Conservation (phyloP, 2,113 vertebrate species). For the Pardalotus punctatus region DNA sequence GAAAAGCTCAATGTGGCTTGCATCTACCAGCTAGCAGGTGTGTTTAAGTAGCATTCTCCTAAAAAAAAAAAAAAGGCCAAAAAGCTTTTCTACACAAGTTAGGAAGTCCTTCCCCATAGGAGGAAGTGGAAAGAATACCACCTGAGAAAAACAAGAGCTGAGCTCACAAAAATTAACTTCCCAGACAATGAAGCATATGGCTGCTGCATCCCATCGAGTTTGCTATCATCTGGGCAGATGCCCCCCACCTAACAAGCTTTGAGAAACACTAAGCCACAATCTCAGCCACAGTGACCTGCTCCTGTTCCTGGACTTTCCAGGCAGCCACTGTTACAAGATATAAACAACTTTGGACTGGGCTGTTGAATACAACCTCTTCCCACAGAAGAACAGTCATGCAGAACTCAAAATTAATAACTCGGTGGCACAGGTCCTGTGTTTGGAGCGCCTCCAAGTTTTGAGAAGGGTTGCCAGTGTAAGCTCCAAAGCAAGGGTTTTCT, state of each 20-base stretch:
- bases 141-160: neutral
- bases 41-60: neutral
- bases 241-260: neutral
- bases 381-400: neutral
- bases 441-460: neutral
- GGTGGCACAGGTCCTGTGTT: neutral
- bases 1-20: neutral
- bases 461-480: neutral
- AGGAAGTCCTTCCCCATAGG: neutral
- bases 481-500: neutral
- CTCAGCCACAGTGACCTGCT: neutral
- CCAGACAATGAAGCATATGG: neutral
- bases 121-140: neutral
- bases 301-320: neutral
- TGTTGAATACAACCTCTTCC: neutral
- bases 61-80: neutral
- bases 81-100: neutral
- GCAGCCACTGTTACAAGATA: neutral
- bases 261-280: neutral
- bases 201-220: neutral
- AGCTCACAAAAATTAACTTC: neutral
- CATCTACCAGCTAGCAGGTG: neutral
- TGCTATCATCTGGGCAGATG: neutral
- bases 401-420: neutral
- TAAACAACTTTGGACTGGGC: neutral